Evolutionary conservation across 2,888 invertebrate species (phyloP), one percentile per base, ranked within the genome.

Genomic region (Autographa gamma): DNA sequence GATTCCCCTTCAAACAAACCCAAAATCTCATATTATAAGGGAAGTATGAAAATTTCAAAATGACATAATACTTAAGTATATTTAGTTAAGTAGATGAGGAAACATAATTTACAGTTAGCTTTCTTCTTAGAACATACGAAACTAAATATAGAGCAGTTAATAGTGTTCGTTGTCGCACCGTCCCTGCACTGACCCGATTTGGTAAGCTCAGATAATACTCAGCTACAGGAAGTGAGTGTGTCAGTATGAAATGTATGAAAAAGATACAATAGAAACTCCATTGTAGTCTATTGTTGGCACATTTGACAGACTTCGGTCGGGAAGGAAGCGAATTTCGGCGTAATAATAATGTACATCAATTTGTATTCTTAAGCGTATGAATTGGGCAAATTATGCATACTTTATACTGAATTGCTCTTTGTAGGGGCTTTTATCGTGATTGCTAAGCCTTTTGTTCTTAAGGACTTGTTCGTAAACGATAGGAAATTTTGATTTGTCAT

Each of bases 161-260:
- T 56, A 89, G 86, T 86, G 84, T 86, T 81, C 63, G 88, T 89
- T 75, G 88, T 85, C 83, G 52, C 68, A 78, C 80, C 66, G 69
- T 81, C 82, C 81, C 81, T 85, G 85, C 84, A 84, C 84, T 91
- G 92, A 91, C 93, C 93, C 87, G 89, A 92, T 93, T 94, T 85
- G 87, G 86, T 86, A 89, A 87, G 88, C 86, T 82, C 80, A 89
- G 89, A 92, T 89, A 92, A 92, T 91, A 89, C 87, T 90, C 88
- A 89, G 89, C 88, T 86, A 85, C 88, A 90, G 92, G 89, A 93
- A 90, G 88, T 85, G 86, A 85, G 83, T 85, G 84, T 81, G 86
- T 80, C 80, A 86, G 85, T 83, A 89, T 86, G 86, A 84, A 88
- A 87, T 84, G 86, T 85, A 77, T 82, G 82, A 87, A 88, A 88